These are phyloP conservation scores for Gymnogyps californianus DNA, from an alignment of 2,113 vertebrate genomes.

Conservation along the genomic window DNA sequence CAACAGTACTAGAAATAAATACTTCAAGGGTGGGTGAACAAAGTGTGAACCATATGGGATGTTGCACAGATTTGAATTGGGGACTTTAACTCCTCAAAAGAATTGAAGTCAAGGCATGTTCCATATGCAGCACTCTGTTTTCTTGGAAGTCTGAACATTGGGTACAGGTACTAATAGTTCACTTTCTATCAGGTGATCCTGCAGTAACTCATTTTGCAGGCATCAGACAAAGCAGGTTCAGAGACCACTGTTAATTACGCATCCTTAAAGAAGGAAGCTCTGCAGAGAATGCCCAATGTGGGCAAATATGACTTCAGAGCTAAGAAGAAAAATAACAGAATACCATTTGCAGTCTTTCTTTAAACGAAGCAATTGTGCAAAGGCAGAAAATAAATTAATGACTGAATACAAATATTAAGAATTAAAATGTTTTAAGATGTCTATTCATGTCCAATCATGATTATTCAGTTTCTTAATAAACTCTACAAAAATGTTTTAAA, in stretches of 20 bases:
- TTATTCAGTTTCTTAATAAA: background rate
- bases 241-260: background rate
- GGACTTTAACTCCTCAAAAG: constrained; percentile 23
- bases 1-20: constrained; percentile 44
- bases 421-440: background rate
- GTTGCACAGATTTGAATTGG: background rate
- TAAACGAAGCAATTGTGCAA: background rate
- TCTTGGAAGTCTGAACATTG: background rate
- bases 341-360: background rate
- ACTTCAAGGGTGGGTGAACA: constrained; percentile 53
- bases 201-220: background rate
- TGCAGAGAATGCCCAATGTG: background rate
- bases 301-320: background rate
- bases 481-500: background rate
- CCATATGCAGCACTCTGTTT: constrained; percentile 30
- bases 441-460: background rate
- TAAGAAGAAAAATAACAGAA: background rate
- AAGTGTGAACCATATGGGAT: constrained; percentile 36
- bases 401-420: background rate
- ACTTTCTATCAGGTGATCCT: background rate
- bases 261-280: constrained; percentile 1
- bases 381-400: background rate
- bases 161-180: background rate
- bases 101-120: constrained; percentile 5
- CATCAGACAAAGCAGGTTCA: background rate